Percentiles rank a stretch among this genome's conserved stretches.
These are phyloP conservation scores for Sciaenops ocellatus DNA, from an alignment of 2,797 vertebrate genomes.

Conservation along the genomic window DNA sequence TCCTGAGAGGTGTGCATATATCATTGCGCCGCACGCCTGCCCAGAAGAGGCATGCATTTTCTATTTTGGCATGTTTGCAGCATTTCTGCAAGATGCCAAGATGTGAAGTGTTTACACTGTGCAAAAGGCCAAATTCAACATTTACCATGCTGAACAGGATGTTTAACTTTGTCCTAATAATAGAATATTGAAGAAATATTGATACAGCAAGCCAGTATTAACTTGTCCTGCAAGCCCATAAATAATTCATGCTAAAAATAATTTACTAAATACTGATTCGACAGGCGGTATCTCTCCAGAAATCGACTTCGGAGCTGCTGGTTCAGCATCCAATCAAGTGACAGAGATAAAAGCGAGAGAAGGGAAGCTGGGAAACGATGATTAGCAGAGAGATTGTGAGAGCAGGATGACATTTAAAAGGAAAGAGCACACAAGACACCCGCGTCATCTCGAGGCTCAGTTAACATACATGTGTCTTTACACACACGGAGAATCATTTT, in stretches of 20 bases:
- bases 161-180: neutral
- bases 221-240: too few relatives aligned
- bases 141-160: constrained; percentile 22
- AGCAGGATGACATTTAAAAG: neutral
- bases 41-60: neutral
- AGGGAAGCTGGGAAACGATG: neutral
- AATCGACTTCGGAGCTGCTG: constrained; percentile 17
- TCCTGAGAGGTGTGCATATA: neutral
- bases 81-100: neutral
- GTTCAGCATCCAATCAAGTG: constrained; percentile 24
- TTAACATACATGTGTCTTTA: neutral
- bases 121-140: constrained; percentile 24
- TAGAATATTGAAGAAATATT: neutral
- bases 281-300: neutral
- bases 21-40: neutral
- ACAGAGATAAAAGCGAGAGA: constrained; percentile 8
- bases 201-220: neutral
- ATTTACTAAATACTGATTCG: neutral
- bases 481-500: neutral
- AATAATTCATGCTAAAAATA: neutral
- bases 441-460: neutral
- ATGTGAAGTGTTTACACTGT: neutral
- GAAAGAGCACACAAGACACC: neutral
- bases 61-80: neutral
- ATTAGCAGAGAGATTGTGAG: constrained; percentile 2